Base-by-base conservation (phyloP, 2,888 invertebrate species). In the Alsophila aescularia region DNA sequence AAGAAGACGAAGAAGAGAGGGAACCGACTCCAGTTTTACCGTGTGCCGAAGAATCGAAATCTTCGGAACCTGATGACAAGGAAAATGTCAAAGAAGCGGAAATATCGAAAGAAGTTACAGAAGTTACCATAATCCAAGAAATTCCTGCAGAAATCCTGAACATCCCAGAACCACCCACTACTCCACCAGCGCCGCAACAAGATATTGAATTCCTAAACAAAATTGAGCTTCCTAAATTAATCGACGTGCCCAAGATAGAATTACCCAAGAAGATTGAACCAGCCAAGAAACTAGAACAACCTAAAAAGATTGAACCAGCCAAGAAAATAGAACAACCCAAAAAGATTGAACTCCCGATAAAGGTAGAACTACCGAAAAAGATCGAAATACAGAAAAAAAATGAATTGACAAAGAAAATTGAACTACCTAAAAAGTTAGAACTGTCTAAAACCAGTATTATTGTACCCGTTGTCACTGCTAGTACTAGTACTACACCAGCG, bases 121-220 rank as follows among this genome's bases (percentile, higher is more conserved):
- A 77, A 59, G 70, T 73, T 14, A 51, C 67, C 9, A 55, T 55
- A 52, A 44, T 68, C 8, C 72, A 72, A 55, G 83, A 80, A 43
- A 59, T 73, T 47, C 62, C 70, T 2, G 62, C 68, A 24, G 55
- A 56, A 31, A 56, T 55, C 29, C 52, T 61, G 16, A 66, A 61
- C 53, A 75, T 82, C 27, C 83, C 82, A 0, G 83, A 83, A 58
- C 83, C 81, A 2, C 77, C 86, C 2, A 77, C 77, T 40, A 81
- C 83, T 9, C 84, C 85, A 7, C 83, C 86, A 1, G 79, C 78
- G 18, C 67, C 43, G 15, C 62, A 51, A 36, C 50, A 48, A 32
- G 41, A 35, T 40, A n/a, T 41, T 4, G 64, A 60, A 69, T 52
- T 75, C 65, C 51, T 75, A 71, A 53, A 54, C 39, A 24, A 81